Conservation (phyloP, 2,113 vertebrate genomes). For the Tragelaphus buxtoni region DNA sequence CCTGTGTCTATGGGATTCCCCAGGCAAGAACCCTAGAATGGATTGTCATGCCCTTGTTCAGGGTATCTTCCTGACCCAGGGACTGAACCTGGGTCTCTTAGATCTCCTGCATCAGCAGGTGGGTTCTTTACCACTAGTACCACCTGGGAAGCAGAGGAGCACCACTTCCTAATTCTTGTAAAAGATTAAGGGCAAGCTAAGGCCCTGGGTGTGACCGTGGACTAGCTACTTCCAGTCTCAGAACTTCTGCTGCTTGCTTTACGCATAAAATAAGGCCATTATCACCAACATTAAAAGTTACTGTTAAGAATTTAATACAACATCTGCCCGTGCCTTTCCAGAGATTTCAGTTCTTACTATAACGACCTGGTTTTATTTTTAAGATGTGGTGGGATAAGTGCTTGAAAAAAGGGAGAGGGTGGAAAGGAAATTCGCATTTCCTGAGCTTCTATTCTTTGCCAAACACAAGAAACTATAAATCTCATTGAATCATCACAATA, state of each 20-base stretch:
- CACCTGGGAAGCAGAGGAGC: neutral
- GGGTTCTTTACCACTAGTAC: neutral
- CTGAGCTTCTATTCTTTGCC: neutral
- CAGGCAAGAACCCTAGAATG: neutral
- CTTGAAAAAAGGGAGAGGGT: neutral
- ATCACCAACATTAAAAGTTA: neutral
- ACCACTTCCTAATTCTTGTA: neutral
- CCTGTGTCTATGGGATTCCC: neutral
- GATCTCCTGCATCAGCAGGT: neutral
- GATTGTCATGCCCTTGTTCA: neutral
- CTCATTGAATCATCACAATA: neutral
- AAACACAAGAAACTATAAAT: neutral
- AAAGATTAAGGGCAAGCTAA: neutral
- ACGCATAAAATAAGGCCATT: neutral
- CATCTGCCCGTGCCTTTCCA: fast-evolving
- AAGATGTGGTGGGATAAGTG: neutral
- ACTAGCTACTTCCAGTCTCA: neutral
- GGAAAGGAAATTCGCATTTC: neutral
- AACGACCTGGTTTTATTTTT: neutral
- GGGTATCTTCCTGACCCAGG: neutral
- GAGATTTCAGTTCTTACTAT: neutral
- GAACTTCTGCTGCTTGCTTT: neutral
- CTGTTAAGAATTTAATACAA: neutral
- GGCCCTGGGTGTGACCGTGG: neutral
- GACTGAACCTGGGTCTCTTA: neutral